Conservation (phyloP, 2,888 invertebrate species). For the Serripes groenlandicus region DNA sequence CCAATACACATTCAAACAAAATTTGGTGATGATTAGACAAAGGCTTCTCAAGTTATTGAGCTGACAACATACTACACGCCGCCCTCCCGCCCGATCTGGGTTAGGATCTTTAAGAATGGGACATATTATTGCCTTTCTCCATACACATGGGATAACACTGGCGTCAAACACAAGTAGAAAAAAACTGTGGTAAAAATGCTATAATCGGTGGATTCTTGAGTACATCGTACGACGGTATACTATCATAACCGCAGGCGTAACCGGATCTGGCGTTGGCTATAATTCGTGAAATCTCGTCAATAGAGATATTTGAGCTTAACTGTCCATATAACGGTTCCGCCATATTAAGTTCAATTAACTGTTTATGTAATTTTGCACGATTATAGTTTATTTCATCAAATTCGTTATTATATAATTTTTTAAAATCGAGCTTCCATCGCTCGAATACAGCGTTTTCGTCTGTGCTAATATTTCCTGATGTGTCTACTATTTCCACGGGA, state of each 20-base stretch:
- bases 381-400: conserved; percentile 29
- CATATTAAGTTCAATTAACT: conserved; percentile 31
- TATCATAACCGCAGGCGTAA: conserved; percentile 26
- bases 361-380: conserved; percentile 40
- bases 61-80: too few species aligned
- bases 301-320: conserved; percentile 33
- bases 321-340: conserved; percentile 17
- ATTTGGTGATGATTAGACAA: too few species aligned
- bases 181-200: conserved; percentile 11
- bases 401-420: too few species aligned
- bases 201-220: conserved; percentile 30
- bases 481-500: conserved; percentile 30
- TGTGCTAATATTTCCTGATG: background rate
- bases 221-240: conserved; percentile 22
- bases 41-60: too few species aligned
- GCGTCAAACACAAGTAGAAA: conserved; percentile 45
- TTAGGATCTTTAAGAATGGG: conserved; percentile 19
- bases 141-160: conserved; percentile 32
- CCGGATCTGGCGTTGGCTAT: conserved; percentile 1
- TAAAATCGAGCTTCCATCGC: conserved; percentile 35
- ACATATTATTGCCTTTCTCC: conserved; percentile 32
- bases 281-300: conserved; percentile 25
- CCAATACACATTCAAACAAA: too few species aligned
- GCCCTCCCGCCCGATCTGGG: too few species aligned
- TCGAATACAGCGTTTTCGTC: conserved; percentile 31